These are phyloP conservation scores for Silvanus unidentatus DNA, from an alignment of 2,888 invertebrate species.

Conservation along the genomic window DNA sequence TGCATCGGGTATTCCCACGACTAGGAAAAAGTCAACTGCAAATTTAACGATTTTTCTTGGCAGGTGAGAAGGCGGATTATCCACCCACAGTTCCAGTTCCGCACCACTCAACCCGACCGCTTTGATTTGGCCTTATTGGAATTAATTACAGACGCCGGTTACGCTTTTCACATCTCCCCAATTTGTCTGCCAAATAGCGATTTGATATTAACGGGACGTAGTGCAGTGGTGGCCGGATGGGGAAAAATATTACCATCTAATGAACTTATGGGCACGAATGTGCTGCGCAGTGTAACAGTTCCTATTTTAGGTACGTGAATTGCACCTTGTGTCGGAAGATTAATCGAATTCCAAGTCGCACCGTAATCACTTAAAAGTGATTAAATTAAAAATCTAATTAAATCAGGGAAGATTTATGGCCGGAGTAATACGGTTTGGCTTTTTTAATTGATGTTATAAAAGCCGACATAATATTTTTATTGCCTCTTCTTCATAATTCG, in stretches of 20 bases:
- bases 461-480: too few species aligned
- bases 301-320: constrained; percentile 66
- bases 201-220: constrained; percentile 49
- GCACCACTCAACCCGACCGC: constrained; percentile 76
- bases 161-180: constrained; percentile 61
- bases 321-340: too few species aligned
- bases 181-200: constrained; percentile 64
- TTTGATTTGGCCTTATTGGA: constrained; percentile 72
- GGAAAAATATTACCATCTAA: constrained; percentile 70
- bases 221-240: constrained; percentile 74
- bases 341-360: too few species aligned
- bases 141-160: constrained; percentile 59
- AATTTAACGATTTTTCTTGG: constrained; percentile 3
- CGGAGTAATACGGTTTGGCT: too few species aligned
- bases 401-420: too few species aligned
- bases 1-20: constrained; percentile 54
- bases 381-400: too few species aligned
- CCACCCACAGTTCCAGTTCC: constrained; percentile 74
- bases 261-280: constrained; percentile 73
- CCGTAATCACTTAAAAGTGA: too few species aligned
- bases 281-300: constrained; percentile 72
- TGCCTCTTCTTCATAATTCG: too few species aligned
- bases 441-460: too few species aligned
- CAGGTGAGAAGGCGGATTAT: constrained; percentile 67
- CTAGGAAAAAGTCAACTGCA: background rate